A percentile compares a stretch with the other conserved stretches of the same genome.
Conservation (phyloP, 2,888 invertebrate genomes). For the Epistrophella euchroma region DNA sequence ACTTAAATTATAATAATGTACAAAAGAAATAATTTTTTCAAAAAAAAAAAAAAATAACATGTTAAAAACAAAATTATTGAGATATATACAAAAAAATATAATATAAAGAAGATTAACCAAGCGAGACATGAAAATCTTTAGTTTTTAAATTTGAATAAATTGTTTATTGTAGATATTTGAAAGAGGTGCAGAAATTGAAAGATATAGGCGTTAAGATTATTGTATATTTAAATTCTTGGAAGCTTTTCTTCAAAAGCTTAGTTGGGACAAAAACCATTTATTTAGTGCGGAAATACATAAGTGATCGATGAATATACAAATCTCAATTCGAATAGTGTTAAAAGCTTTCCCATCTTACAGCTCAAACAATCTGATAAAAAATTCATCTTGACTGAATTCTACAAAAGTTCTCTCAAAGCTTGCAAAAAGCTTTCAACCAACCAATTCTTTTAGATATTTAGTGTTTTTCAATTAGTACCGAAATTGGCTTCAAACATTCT, state of each 20-base stretch:
- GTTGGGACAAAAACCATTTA: background rate
- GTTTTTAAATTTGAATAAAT: background rate
- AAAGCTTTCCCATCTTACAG: background rate
- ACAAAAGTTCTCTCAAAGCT: background rate
- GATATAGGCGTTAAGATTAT: too few relatives aligned
- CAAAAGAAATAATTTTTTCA: slow-evolving; percentile 12
- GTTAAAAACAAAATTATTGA: background rate
- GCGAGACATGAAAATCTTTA: background rate
- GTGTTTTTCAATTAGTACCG: background rate
- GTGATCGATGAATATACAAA: background rate
- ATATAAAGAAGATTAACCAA: too few relatives aligned
- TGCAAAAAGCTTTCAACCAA: background rate
- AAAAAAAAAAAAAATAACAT: background rate
- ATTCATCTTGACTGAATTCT: background rate
- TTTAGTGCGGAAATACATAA: background rate
- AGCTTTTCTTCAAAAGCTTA: background rate
- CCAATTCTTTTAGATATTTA: background rate
- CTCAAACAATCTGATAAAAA: background rate
- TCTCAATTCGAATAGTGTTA: fast-evolving
- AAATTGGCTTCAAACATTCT: background rate
- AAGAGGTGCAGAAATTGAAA: too few relatives aligned
- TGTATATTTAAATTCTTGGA: too few relatives aligned
- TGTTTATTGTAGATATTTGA: background rate
- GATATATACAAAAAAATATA: background rate
- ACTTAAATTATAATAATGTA: slow-evolving; percentile 42